Base-by-base conservation (phyloP, 2,888 invertebrate species). In the Tribolium freemani region DNA sequence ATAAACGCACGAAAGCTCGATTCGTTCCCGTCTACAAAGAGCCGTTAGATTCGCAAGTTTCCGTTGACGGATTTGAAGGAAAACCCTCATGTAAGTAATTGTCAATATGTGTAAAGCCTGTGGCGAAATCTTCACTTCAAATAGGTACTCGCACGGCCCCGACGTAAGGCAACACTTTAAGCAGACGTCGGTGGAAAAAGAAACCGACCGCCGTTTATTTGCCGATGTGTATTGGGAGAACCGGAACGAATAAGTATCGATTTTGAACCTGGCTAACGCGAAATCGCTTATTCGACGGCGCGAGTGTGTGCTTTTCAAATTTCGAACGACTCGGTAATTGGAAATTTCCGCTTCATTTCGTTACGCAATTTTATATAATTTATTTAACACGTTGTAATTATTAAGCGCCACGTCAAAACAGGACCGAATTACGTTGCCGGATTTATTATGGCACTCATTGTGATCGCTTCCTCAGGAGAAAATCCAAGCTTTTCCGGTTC, bases 181-280 rank as follows among this genome's bases (percentile, higher is more conserved):
- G 68, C 66, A 54, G 54, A 11, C n/a, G 20, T 26, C 31, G 45
- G 46, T 48, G 11, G 60, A 57, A 60, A 69, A 69, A 60, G 68
- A 54, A 68, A 50, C 45, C 63, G 48, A 44, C 60, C 50, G 58
- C 5, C 48, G 68, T 58, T 48, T 67, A 67, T 67, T 56, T 56
- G 57, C 57, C 58, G 20, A 69, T 58, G 58, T 68, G 57, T 51
- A 69, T 54, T 70, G 70, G 54, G 50, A 61, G 48, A 56, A 69
- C 60, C 53, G 51, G 71, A 71, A 71, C 71, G 60, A 60, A 67
- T 64, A 20, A 63, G 46, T 66, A 71, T 71, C 66, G 71, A 71
- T 71, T 71, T 58, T 60, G 54, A 60, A 71, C 71, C 67, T 71
- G 38, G 38, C 5, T 38, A 38, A 66, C 69, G 69, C 61, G 46